Percentiles rank a stretch among this genome's conserved stretches.
Conservation (phyloP, 2,888 invertebrate species). For the Amaurobius ferox region DNA sequence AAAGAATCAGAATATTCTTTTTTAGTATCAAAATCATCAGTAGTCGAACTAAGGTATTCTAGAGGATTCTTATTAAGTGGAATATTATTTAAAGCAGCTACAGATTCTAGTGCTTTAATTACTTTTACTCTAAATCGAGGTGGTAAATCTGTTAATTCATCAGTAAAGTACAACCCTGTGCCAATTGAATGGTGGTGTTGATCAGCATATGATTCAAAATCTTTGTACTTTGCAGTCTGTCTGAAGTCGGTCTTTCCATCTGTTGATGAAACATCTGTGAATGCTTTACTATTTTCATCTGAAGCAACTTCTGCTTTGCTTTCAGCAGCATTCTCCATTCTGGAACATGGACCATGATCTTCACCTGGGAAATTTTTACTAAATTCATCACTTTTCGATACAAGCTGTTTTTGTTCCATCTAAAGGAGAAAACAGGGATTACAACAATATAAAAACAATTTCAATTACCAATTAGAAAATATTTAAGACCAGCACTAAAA, state of each 20-base stretch:
- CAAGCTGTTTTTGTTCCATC: no score
- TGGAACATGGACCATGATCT: no score
- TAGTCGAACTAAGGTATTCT: not conserved
- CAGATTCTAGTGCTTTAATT: not conserved
- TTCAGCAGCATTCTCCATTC: not conserved
- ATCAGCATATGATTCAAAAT: slow-evolving; percentile 18
- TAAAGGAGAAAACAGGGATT: no score
- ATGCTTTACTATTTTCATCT: not conserved
- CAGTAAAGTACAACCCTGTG: slow-evolving; percentile 36
- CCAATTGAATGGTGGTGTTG: slow-evolving; percentile 46
- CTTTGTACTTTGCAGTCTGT: slow-evolving; percentile 21
- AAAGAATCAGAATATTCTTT: not conserved
- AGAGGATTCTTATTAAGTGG: not conserved
- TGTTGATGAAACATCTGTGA: not conserved
- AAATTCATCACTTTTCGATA: no score
- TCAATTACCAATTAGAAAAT: no score
- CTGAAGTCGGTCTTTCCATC: not conserved
- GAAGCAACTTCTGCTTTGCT: no score
- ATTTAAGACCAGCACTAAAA: no score
- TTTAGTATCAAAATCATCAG: not conserved
- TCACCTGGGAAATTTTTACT: no score
- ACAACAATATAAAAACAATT: no score
- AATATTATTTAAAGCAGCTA: not conserved
- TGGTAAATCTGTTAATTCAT: slow-evolving; percentile 49
- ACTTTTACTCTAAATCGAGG: slow-evolving; percentile 42